Evolutionary conservation across 2,888 invertebrate genomes (phyloP).

Genomic region (Dicyrtomina minuta): DNA sequence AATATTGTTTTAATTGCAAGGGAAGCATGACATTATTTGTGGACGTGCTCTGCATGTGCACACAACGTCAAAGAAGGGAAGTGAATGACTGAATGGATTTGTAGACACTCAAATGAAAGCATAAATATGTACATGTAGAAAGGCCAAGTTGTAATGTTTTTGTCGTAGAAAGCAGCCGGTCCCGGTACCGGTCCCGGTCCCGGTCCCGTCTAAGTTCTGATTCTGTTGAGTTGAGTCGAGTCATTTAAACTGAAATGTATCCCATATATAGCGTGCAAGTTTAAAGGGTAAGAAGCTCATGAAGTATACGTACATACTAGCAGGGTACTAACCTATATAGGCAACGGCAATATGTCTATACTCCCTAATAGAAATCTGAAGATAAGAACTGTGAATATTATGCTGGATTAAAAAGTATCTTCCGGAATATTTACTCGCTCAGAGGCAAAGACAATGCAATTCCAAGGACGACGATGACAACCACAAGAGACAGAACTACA

Average conservation of each 20-base stretch:
- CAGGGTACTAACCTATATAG: too few relatives aligned
- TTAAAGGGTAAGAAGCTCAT: neutral
- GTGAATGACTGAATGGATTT: neutral
- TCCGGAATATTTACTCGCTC: too few relatives aligned
- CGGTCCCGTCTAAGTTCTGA: neutral
- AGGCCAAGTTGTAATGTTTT: too few relatives aligned
- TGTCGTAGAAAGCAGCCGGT: constrained; percentile 1
- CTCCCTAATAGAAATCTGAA: too few relatives aligned
- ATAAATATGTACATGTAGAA: neutral
- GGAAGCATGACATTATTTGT: neutral
- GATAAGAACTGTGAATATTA: too few relatives aligned
- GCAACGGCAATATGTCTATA: too few relatives aligned
- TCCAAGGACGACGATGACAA: too few relatives aligned
- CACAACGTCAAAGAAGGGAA: neutral
- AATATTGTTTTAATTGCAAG: neutral
- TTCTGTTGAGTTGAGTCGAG: neutral
- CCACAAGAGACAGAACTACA: too few relatives aligned
- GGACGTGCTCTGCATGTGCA: neutral
- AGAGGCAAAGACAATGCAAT: too few relatives aligned
- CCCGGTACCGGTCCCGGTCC: neutral
- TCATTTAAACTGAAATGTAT: neutral
- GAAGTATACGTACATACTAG: too few relatives aligned
- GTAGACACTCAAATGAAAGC: neutral
- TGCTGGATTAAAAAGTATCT: too few relatives aligned
- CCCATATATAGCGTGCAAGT: neutral